Percentiles rank a stretch among this genome's conserved stretches.
Conservation (phyloP, 2,888 invertebrate genomes). For the Microctonus hyperodae region DNA sequence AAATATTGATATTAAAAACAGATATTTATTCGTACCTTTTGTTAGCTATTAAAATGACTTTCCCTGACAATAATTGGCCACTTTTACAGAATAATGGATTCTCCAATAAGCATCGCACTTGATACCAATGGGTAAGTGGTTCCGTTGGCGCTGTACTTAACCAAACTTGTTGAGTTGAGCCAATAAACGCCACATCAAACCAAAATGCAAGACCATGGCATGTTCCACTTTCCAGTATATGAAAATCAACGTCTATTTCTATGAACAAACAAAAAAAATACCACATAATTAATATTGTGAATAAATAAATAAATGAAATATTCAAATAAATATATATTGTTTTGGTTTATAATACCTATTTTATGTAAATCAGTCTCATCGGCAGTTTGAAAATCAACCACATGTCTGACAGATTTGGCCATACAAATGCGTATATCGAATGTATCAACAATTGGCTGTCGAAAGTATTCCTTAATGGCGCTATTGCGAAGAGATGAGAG, state of each 20-base stretch:
- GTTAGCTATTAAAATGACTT: conserved; percentile 89
- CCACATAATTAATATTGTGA: background rate
- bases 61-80: conserved; percentile 89
- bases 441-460: conserved; percentile 97
- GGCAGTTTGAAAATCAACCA: conserved; percentile 92
- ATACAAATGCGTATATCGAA: conserved; percentile 98
- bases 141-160: conserved; percentile 97
- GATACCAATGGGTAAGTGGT: conserved; percentile 99
- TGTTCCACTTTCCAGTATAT: conserved; percentile 89
- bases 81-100: conserved; percentile 94
- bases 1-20: background rate
- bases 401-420: conserved; percentile 91
- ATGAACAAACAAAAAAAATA: conserved; percentile 36
- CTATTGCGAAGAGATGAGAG: conserved; percentile 88
- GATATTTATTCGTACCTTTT: conserved; percentile 70
- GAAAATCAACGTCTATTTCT: conserved; percentile 94
- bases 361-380: conserved; percentile 93
- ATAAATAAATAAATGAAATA: background rate
- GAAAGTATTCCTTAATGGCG: conserved; percentile 96
- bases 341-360: conserved; percentile 67
- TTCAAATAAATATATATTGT: conserved; percentile 22
- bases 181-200: conserved; percentile 98
- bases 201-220: conserved; percentile 98
- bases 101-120: conserved; percentile 94
- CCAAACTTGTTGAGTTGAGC: conserved; percentile 91